A percentile compares a stretch with the other conserved stretches of the same genome.
phyloP scores from a whole-genome alignment of 2,888 invertebrate genomes.

The Achlya flavicornis region DNA sequence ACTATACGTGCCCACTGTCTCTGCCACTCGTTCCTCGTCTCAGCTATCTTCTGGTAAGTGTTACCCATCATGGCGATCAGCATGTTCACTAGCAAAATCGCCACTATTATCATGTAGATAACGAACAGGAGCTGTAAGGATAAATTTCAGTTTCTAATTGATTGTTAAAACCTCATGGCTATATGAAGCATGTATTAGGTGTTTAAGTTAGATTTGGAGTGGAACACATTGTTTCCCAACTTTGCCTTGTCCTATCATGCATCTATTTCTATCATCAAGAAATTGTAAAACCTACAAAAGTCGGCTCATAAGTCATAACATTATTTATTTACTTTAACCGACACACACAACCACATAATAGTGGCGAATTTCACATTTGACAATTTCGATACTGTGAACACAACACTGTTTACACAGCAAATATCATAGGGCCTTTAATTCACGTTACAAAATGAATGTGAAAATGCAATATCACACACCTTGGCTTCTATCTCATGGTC shows the following conservation, averaged over 20 bases:
- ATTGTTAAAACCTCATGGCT: too few relatives aligned
- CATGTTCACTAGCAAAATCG: conserved; percentile 97
- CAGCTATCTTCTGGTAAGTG: conserved; percentile 98
- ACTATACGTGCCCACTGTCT: conserved; percentile 99
- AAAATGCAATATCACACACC: conserved; percentile 72
- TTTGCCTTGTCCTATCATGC: too few relatives aligned
- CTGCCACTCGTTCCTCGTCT: conserved; percentile 99
- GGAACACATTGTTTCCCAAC: too few relatives aligned
- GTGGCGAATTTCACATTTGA: background rate
- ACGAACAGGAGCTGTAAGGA: conserved; percentile 91
- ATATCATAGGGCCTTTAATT: conserved; percentile 23
- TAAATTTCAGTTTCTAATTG: background rate
- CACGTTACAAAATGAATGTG: conserved; percentile 30
- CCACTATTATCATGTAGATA: conserved; percentile 98
- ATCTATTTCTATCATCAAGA: too few relatives aligned
- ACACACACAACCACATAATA: background rate
- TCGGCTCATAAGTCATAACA: background rate
- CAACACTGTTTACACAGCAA: background rate
- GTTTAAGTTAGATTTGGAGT: background rate
- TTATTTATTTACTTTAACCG: background rate
- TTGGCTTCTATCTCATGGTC: conserved; percentile 95
- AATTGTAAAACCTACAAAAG: too few relatives aligned
- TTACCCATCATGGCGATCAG: conserved; percentile 99
- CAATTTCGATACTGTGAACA: conserved; percentile 5
- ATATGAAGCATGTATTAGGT: background rate